Evolutionary conservation across 1,140 invertebrate species (phyloP), one percentile per base, ranked within the genome.

Genomic region (Pseudomyrmex cubaensis): DNA sequence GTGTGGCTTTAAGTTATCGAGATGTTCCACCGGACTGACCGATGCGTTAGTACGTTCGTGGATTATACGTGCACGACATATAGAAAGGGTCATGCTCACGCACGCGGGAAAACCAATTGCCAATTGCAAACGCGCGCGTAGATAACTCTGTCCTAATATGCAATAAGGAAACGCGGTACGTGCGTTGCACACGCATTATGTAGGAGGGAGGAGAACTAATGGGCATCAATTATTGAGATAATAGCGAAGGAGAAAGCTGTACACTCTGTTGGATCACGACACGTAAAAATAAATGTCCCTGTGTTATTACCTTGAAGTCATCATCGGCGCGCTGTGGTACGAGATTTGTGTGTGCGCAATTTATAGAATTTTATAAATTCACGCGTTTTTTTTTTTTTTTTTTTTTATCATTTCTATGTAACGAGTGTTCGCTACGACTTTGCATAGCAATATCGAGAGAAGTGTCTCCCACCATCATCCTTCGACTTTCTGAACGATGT

Each of bases 41-140:
- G 25, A 62, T 63, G 70, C 46, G 54, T 35, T 5, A 25, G 25
- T 76, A 63, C 78, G 52, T 69, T 25, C 76, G 57, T 69, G 57
- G 66, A 50, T 63, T 64, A 66, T 64, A 66, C 83, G 76, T 44
- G 61, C 62, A 59, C 10, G 66, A 20, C n/a, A 54, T 80, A 20
- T 44, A 61, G 56, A 80, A 73, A 82, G 56, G 69, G 15, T 62
- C n/a, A 54, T 50, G 67, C 20, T 82, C 46, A 74, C 46, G 48
- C 69, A 75, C 70, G 35, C 35, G 78, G 74, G 69, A 80, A 80
- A 74, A 82, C 78, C 63, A 77, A 87, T 85, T 83, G 69, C 76
- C 78, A 17, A 59, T 86, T 62, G 66, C 62, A 78, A 17, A 20
- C 52, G 56, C 20, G 54, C 66, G 46, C 61, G 61, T 10, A 56